Evolutionary conservation across 2,113 vertebrate genomes (phyloP), one percentile per base, ranked within the genome.

Genomic region (Collichthys lucidus): DNA sequence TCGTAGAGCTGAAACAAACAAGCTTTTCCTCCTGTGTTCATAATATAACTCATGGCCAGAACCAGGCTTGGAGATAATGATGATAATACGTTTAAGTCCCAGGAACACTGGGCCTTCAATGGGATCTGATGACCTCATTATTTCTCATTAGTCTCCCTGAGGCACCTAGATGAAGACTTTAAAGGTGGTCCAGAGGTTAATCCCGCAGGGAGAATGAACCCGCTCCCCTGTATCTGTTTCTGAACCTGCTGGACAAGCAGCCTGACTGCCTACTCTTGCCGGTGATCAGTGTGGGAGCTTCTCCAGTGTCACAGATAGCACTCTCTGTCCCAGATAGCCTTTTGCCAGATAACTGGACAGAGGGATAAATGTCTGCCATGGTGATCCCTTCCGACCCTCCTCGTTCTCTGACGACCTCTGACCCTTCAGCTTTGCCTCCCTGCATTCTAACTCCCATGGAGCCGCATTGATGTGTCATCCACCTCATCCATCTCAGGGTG

Each of bases 161-260:
- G 88, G 91, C 92, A 92, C 92, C 87, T 93, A 68, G 77, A 89
- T 73, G 79, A 85, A 89, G 90, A 90, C 88, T 91, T 94, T 89
- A 94, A 94, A 95, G 92, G 92, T 94, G 92, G 86, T 89, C 89
- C 83, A 86, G 89, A 90, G 93, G 92, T 95, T 94, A 95, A 95
- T 94, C 91, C 89, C 16, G 42, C 59, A 29, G 55, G 75, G 83
- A 90, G 83, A 88, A 74, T 87, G 79, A 93, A 91, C 88, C 80
- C 87, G 68, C 85, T 91, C 83, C 89, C 75, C 77, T 84, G 76
- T 86, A 79, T 93, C 88, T 89, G 84, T 88, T 83, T 91, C 83
- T 90, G 83, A 73, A 87, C 72, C 63, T 85, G 76, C 82, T 44
- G 81, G 81, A 86, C 66, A 53, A 75, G 72, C 82, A 50, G 61